Percentiles rank a stretch among this genome's conserved stretches.
Evolutionary conservation across 2,113 vertebrate species (phyloP).

Genomic region (Dolichallabes microphthalmus): DNA sequence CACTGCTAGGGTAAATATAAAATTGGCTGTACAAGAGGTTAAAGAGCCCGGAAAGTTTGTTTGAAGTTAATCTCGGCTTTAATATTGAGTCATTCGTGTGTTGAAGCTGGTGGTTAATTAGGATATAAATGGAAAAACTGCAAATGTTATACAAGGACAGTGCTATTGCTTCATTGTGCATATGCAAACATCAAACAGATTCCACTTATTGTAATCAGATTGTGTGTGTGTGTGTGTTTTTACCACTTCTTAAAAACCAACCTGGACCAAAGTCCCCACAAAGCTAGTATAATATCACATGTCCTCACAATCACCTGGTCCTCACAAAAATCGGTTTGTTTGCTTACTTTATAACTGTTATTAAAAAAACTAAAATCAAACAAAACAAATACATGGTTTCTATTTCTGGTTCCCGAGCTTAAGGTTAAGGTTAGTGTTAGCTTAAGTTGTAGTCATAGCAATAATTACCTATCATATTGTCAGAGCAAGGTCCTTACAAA

Average conservation of each 20-base stretch:
- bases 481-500: not conserved
- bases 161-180: not conserved
- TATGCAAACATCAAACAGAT: not conserved
- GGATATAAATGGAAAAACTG: not conserved
- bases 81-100: not conserved
- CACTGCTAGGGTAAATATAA: not conserved
- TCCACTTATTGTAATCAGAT: constrained; percentile 7
- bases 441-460: not conserved
- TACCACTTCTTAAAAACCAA: not conserved
- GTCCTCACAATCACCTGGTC: not conserved
- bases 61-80: not conserved
- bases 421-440: not conserved
- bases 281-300: not conserved
- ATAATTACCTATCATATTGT: too few species aligned
- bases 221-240: constrained; percentile 4
- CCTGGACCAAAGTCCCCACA: not conserved
- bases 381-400: too few species aligned
- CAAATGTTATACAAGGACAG: constrained; percentile 13
- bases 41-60: not conserved
- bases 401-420: not conserved
- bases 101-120: not conserved
- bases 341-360: not conserved
- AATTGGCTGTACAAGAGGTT: not conserved
- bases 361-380: too few species aligned
- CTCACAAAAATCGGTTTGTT: not conserved